Evolutionary conservation across 64 coral and sea anemone genomes (phyloP), one percentile per base, ranked within the genome.

Genomic region (Pocillopora damicornis): DNA sequence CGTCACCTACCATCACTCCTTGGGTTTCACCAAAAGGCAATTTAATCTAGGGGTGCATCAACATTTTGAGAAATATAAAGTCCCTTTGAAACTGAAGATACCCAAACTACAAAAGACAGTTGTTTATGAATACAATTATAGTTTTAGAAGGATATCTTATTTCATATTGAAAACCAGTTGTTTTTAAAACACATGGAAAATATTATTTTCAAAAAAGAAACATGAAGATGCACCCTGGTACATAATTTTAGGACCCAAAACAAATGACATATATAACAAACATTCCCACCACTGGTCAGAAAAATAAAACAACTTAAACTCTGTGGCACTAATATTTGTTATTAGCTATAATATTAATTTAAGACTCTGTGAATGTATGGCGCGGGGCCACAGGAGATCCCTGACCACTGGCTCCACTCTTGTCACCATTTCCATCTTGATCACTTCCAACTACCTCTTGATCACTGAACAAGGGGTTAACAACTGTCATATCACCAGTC

Each of bases 401-500:
- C 20, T 96, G 93, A 11, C 92, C 80, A 80, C 86, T 95, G 9
- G 79, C 79, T 20, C 89, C 93, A 88, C 97, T 99, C 13, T 76
- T 91, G 64, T 86, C 84, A 62, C 97, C 93, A 82, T 90, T 94
- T 5, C 62, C 92, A 59, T 92, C 97, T 59, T 99, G 93, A 76
- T 99, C 97, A 82, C 97, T 99, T 2, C 82, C 86, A 38, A 92
- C 85, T 11, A 91, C 90, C 73, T 99, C 97, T 79, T 99, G 97
- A 75, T 99, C 97, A 77, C 97, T 99, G 79, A 99, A 99, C 83
- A 99, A 83, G 18, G 97, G 97, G 61, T 99, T 99, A 14, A 99
- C 97, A 60, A 99, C 97, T 38, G 97, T 99, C 97, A 99, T 99
- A 81, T 99, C 97, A 69, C 93, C 97, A 45, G 93, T 90, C 97